Evolutionary conservation across 2,113 vertebrate species (phyloP).

Genomic region (Brachyistius frenatus): DNA sequence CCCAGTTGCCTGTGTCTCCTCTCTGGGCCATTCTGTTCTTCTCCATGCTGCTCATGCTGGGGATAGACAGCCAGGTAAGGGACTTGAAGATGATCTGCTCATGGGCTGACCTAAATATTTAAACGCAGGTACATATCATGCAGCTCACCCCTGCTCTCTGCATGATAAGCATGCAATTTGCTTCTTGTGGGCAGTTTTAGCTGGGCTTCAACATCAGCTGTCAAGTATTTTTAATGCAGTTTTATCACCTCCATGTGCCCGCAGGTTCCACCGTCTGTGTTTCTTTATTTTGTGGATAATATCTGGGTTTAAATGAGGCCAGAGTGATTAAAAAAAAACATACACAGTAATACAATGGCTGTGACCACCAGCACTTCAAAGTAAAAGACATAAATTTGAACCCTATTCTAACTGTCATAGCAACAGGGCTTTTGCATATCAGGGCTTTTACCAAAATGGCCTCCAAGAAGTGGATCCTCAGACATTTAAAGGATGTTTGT

Average conservation of each 20-base stretch:
- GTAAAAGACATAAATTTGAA: constrained; percentile 43
- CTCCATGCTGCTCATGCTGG: constrained; percentile 99
- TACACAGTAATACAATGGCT: constrained; percentile 5
- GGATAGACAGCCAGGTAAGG: constrained; percentile 98
- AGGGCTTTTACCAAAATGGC: constrained; percentile 44
- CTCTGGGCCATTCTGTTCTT: constrained; percentile 98
- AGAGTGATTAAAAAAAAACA: constrained; percentile 2
- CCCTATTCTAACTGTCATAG: constrained; percentile 42
- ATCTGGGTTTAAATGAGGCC: constrained; percentile 47
- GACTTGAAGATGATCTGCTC: constrained; percentile 66
- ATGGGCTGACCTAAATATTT: constrained; percentile 80
- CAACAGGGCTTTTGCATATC: constrained; percentile 32
- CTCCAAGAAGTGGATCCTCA: constrained; percentile 38
- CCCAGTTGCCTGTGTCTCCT: constrained; percentile 95
- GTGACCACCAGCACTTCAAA: constrained; percentile 14
- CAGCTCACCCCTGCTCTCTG: constrained; percentile 60
- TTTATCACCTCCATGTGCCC: constrained; percentile 66
- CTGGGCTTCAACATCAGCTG: constrained; percentile 72
- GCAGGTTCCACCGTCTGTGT: constrained; percentile 43
- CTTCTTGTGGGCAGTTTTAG: constrained; percentile 69
- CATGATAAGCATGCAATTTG: constrained; percentile 75
- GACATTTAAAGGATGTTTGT: constrained; percentile 55
- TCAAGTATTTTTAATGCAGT: constrained; percentile 71
- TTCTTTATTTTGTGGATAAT: constrained; percentile 37
- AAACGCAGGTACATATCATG: constrained; percentile 69